These are phyloP conservation scores for Aphelinus certus DNA, from an alignment of 1,140 invertebrate genomes.

Conservation along the genomic window DNA sequence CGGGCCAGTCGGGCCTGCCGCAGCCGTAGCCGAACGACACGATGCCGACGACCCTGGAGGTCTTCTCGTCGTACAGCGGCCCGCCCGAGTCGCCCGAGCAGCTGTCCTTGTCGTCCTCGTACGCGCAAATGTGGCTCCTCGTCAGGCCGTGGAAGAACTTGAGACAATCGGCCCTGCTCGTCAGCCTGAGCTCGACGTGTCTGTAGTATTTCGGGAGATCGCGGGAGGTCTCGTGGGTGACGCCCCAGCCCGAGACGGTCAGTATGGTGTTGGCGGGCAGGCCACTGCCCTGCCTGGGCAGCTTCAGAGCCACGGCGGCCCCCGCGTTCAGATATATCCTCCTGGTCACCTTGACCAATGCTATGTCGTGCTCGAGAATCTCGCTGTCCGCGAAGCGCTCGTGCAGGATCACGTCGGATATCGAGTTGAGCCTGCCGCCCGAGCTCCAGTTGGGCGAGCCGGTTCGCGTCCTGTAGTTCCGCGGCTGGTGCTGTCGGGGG, in stretches of 20 bases:
- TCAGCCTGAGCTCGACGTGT: constrained; percentile 65
- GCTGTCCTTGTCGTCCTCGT: constrained; percentile 64
- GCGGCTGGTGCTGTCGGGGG: constrained; percentile 39
- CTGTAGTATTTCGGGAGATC: constrained; percentile 52
- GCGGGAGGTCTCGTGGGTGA: constrained; percentile 59
- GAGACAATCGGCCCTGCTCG: constrained; percentile 60
- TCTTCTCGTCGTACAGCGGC: constrained; percentile 56
- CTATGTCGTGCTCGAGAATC: too few relatives aligned
- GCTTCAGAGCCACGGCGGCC: constrained; percentile 63
- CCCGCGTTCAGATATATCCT: too few relatives aligned
- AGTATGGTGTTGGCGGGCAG: constrained; percentile 40
- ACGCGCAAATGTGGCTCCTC: constrained; percentile 70
- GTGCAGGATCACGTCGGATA: too few relatives aligned
- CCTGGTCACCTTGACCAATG: too few relatives aligned
- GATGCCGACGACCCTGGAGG: constrained; percentile 62
- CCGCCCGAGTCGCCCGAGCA: constrained; percentile 67
- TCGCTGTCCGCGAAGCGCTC: too few relatives aligned
- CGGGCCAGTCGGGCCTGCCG: constrained; percentile 68
- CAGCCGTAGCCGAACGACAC: constrained; percentile 68
- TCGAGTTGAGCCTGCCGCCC: too few relatives aligned
- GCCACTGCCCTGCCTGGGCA: constrained; percentile 56
- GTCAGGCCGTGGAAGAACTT: constrained; percentile 62
- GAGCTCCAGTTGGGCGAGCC: too few relatives aligned
- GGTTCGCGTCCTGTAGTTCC: not conserved
- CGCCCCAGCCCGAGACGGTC: constrained; percentile 72